Evolutionary conservation across 2,888 invertebrate species (phyloP).

Genomic region (Stenotaenia linearis): DNA sequence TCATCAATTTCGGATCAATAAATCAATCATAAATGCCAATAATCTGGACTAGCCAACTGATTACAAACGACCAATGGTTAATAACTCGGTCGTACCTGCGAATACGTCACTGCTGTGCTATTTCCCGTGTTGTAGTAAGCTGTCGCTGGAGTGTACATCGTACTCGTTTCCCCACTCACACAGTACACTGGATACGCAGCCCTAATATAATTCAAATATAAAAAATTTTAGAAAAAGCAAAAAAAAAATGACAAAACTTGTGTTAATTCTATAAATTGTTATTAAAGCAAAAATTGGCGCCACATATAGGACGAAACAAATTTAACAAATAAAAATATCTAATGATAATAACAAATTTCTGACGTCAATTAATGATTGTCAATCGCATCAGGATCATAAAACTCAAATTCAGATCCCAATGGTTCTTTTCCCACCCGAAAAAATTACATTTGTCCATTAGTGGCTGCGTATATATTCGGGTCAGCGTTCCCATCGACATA

Average conservation of each 20-base stretch:
- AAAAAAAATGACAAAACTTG: no score
- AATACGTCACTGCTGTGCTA: constrained; percentile 57
- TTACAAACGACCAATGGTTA: neutral
- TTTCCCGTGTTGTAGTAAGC: constrained; percentile 64
- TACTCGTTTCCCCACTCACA: constrained; percentile 61
- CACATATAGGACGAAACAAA: no score
- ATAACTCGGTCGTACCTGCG: constrained; percentile 53
- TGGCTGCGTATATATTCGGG: constrained; percentile 55
- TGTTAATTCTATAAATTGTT: no score
- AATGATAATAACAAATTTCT: no score
- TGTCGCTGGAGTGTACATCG: constrained; percentile 58
- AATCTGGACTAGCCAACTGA: neutral
- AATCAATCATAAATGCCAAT: neutral
- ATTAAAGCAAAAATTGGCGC: no score
- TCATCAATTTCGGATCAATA: neutral
- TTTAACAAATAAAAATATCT: neutral
- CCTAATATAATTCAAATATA: constrained; percentile 41
- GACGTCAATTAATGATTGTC: no score
- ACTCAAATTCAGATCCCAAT: no score
- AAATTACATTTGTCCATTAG: constrained; percentile 61
- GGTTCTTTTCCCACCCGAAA: no score
- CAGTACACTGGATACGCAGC: constrained; percentile 58
- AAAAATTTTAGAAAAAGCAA: no score
- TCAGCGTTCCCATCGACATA: constrained; percentile 59
- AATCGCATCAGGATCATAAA: no score